Percentiles rank a stretch among this genome's conserved stretches.
Evolutionary conservation across 2,888 invertebrate species (phyloP).

Genomic region (Icerya purchasi): DNA sequence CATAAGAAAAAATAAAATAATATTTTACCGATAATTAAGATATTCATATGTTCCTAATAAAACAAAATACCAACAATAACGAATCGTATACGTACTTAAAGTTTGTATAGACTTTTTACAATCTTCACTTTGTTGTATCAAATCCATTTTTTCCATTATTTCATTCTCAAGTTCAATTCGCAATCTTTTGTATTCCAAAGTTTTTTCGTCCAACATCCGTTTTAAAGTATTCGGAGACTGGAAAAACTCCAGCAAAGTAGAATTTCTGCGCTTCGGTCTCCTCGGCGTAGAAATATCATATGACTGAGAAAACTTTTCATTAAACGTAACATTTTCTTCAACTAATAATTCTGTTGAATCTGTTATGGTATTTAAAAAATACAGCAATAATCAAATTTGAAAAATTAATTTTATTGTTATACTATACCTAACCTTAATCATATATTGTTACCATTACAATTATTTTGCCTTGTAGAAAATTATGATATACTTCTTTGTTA

Average conservation of each 20-base stretch:
- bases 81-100: not conserved
- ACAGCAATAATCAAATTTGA: too few relatives aligned
- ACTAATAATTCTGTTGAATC: too few relatives aligned
- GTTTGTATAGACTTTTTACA: not conserved
- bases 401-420: too few relatives aligned
- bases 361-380: too few relatives aligned
- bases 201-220: not conserved
- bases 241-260: not conserved
- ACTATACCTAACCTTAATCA: too few relatives aligned
- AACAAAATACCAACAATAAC: too few relatives aligned
- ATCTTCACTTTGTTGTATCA: not conserved
- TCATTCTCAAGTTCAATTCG: not conserved
- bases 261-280: not conserved
- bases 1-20: too few relatives aligned
- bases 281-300: not conserved
- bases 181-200: not conserved
- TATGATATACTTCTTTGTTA: too few relatives aligned
- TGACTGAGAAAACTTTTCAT: not conserved
- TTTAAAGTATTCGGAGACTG: not conserved
- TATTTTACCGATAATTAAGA: not conserved
- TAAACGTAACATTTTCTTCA: not conserved
- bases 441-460: too few relatives aligned
- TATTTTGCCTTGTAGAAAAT: too few relatives aligned
- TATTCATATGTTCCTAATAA: too few relatives aligned
- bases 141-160: not conserved